Conservation (phyloP, 1,140 invertebrate genomes). For the Drosophila parvula region DNA sequence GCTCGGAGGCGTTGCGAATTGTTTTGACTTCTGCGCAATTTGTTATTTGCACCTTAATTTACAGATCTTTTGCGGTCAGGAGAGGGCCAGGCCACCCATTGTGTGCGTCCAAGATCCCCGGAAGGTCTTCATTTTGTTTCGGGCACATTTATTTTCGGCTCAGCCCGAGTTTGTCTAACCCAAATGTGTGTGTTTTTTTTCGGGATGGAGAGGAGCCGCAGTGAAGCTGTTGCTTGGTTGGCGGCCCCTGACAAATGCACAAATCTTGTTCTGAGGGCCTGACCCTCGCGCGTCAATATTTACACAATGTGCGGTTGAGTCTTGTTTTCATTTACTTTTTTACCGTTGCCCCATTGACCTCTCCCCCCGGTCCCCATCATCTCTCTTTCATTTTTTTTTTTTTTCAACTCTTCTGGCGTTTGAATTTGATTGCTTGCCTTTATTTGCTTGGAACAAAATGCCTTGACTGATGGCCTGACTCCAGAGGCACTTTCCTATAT, state of each 20-base stretch:
- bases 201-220: conserved; percentile 1
- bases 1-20: conserved; percentile 43
- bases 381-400: neutral
- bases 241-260: conserved; percentile 67
- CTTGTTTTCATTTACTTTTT: conserved; percentile 54
- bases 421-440: conserved; percentile 76
- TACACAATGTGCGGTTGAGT: conserved; percentile 53
- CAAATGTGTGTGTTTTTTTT: conserved; percentile 31
- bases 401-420: conserved; percentile 56
- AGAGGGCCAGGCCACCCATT: conserved; percentile 28
- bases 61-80: conserved; percentile 73
- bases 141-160: conserved; percentile 29
- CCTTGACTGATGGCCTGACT: conserved; percentile 69
- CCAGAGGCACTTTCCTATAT: conserved; percentile 45
- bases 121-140: conserved; percentile 40
- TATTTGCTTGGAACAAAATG: conserved; percentile 79
- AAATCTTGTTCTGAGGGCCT: conserved; percentile 66
- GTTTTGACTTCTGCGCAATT: conserved; percentile 54
- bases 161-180: conserved; percentile 36
- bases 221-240: conserved; percentile 8
- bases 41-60: conserved; percentile 75
- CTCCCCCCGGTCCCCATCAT: conserved; percentile 12
- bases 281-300: conserved; percentile 56
- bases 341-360: conserved; percentile 61
- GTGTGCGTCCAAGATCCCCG: conserved; percentile 12